Evolutionary conservation across 2,797 vertebrate species (phyloP).

Genomic region (Hoplostethus atlanticus): DNA sequence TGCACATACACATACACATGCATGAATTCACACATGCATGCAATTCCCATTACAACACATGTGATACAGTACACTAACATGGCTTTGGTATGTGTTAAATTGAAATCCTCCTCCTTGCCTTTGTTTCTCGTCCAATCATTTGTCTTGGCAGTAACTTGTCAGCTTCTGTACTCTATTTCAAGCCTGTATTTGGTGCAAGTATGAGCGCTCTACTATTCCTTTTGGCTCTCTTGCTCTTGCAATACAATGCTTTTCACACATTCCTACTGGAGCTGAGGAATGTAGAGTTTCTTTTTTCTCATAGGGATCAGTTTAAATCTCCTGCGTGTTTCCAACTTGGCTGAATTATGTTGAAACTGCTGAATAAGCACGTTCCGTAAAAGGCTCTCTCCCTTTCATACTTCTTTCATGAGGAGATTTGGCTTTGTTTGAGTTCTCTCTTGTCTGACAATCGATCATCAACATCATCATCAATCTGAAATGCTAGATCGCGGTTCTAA

Average conservation of each 20-base stretch:
- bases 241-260: slow-evolving; percentile 22
- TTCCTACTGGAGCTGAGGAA: slow-evolving; percentile 16
- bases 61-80: neutral
- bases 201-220: slow-evolving; percentile 38
- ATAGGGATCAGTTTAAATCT: slow-evolving; percentile 30
- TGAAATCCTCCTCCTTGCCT: neutral
- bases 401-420: slow-evolving; percentile 40
- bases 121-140: slow-evolving; percentile 30
- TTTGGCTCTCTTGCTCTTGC: slow-evolving; percentile 29
- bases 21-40: slow-evolving; percentile 9
- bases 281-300: slow-evolving; percentile 20
- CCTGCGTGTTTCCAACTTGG: slow-evolving; percentile 33
- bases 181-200: slow-evolving; percentile 18
- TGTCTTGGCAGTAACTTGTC: slow-evolving; percentile 12
- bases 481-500: neutral
- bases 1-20: neutral
- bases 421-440: slow-evolving; percentile 4
- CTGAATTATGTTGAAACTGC: slow-evolving; percentile 11
- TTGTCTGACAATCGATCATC: slow-evolving; percentile 6
- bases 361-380: slow-evolving; percentile 5
- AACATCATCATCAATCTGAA: neutral
- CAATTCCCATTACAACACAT: neutral
- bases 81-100: slow-evolving; percentile 18
- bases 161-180: slow-evolving; percentile 24
- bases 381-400: slow-evolving; percentile 15